Base-by-base conservation (phyloP, 2,888 invertebrate genomes). In the Actias luna region DNA sequence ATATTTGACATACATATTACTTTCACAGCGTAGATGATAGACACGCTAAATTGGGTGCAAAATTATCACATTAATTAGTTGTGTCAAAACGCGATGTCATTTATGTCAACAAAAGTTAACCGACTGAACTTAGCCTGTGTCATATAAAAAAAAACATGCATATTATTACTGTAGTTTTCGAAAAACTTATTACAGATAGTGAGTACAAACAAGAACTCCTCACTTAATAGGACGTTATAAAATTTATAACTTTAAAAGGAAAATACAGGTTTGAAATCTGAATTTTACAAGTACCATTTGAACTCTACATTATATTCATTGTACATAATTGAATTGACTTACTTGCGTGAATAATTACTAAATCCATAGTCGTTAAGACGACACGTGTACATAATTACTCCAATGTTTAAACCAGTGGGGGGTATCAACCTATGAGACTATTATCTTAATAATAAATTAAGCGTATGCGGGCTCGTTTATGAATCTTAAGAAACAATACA, bases 321-420 rank as follows among this genome's bases (percentile, higher is more conserved):
- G 46, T 25, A 39, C 36, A 57, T 39, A 31, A 58, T 46, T 33
- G 27, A 57, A 57, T 61, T 42, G 58, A 65, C 29, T 52, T 35
- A 62, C 59, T 58, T 39, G 57, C 29, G 60, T 57, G 42, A 31
- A 59, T 59, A 29, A 61, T 61, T 61, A 29, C 55, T 35, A 57
- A 57, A 55, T 55, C 29, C 61, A 52, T 36, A 57, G 5, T 39
- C 42, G 57, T 62, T 58, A 62, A 71, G 71, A 65, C 68, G 76
- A 73, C 86, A 86, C 86, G 86, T 86, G 86, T 74, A 75, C 71
- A 76, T 82, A 80, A 86, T 85, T 80, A 79, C 69, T 65, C 55
- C 25, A 27, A 66, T 71, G 73, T 78, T 80, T 77, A 81, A 76
- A 65, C 73, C 64, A 65, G 69, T 71, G 74, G 74, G 74, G 74